These are phyloP conservation scores for Orius laevigatus DNA, from an alignment of 1,140 invertebrate genomes.

Conservation along the genomic window DNA sequence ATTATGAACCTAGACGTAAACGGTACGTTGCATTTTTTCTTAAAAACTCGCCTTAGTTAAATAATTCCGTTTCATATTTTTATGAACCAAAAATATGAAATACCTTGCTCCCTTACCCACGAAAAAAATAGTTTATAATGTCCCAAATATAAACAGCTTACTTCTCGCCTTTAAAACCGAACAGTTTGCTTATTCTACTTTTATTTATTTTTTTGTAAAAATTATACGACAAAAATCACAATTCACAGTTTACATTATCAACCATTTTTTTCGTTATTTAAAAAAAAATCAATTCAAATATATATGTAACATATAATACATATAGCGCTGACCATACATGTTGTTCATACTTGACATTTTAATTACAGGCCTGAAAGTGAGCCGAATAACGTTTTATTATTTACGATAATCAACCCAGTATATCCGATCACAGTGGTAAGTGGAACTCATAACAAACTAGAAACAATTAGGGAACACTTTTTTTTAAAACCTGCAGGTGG, in stretches of 20 bases:
- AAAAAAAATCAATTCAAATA: too few relatives aligned
- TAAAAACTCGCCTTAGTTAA: too few relatives aligned
- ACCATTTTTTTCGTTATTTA: background rate
- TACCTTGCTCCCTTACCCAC: too few relatives aligned
- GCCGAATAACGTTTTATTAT: slow-evolving; percentile 83
- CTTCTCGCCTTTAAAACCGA: too few relatives aligned
- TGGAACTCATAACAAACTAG: slow-evolving; percentile 23
- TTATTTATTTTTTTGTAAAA: background rate
- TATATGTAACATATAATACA: too few relatives aligned
- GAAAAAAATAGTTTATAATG: too few relatives aligned
- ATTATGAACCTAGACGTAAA: slow-evolving; percentile 12
- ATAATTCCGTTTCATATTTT: too few relatives aligned
- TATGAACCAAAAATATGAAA: too few relatives aligned
- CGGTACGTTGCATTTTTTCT: slow-evolving; percentile 1
- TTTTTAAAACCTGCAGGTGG: slow-evolving; percentile 1
- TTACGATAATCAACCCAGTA: slow-evolving; percentile 90
- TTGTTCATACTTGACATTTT: too few relatives aligned
- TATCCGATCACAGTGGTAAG: slow-evolving; percentile 98
- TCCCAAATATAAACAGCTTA: too few relatives aligned
- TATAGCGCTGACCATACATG: too few relatives aligned
- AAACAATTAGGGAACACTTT: slow-evolving; percentile 9
- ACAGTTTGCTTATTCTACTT: too few relatives aligned
- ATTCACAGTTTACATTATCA: background rate
- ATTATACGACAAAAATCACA: background rate
- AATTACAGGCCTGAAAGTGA: slow-evolving; percentile 15